phyloP scores from a whole-genome alignment of 2,797 vertebrate genomes.

The Anguilla pacifica region DNA sequence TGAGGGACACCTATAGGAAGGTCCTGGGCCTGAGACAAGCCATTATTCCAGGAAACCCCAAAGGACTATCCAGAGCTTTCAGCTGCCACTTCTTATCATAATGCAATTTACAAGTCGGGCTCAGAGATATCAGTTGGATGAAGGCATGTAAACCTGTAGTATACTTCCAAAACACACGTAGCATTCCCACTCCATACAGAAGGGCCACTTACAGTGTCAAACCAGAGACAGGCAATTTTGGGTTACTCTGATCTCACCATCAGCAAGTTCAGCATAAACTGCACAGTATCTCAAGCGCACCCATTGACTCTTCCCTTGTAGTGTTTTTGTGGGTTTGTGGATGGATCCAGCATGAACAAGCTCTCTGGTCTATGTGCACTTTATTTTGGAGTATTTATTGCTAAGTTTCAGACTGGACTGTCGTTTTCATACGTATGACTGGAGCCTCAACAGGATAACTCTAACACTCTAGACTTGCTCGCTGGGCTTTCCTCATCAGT shows the following conservation, averaged over 20 bases:
- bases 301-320: background rate
- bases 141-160: too few relatives aligned
- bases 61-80: too few relatives aligned
- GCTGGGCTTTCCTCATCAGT: slow-evolving; percentile 37
- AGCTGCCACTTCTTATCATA: too few relatives aligned
- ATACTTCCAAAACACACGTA: too few relatives aligned
- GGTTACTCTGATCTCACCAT: background rate
- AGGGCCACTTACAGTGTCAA: background rate
- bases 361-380: background rate
- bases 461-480: slow-evolving; percentile 41
- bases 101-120: too few relatives aligned
- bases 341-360: background rate
- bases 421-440: background rate
- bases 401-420: slow-evolving; percentile 12
- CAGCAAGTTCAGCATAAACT: slow-evolving; percentile 3
- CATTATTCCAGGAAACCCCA: too few relatives aligned
- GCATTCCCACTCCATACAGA: background rate
- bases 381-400: slow-evolving; percentile 25
- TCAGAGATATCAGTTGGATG: too few relatives aligned
- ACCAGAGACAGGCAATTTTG: background rate
- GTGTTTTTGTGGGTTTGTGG: slow-evolving; percentile 9
- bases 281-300: background rate
- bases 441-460: background rate
- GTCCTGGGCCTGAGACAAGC: too few relatives aligned
- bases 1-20: too few relatives aligned